These are phyloP conservation scores for Neosilurus hyrtlii DNA, from an alignment of 2,797 vertebrate genomes.

Conservation along the genomic window DNA sequence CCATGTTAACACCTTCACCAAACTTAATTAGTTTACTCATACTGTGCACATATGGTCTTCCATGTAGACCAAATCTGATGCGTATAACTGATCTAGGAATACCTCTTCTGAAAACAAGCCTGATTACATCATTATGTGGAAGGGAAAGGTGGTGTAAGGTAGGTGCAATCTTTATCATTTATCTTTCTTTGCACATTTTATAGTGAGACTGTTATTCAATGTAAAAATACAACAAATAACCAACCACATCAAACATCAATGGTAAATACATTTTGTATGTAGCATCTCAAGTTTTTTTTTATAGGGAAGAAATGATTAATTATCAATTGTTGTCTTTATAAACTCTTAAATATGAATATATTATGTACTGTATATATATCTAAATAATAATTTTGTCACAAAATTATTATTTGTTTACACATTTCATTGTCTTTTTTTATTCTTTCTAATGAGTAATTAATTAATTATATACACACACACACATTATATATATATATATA, in stretches of 20 bases:
- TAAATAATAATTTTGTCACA: not conserved
- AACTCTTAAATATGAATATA: not conserved
- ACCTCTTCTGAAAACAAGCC: not conserved
- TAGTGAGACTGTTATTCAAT: not conserved
- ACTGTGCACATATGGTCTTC: constrained; percentile 71
- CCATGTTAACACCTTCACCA: constrained; percentile 63
- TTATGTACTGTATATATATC: not conserved
- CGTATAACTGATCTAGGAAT: constrained; percentile 57
- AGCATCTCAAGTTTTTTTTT: not conserved
- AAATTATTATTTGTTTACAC: not conserved
- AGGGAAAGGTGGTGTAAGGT: not conserved
- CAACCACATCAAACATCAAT: not conserved
- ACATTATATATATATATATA: too few species aligned
- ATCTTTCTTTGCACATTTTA: not conserved
- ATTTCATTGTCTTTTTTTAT: not conserved
- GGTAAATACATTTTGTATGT: not conserved
- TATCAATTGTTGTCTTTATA: not conserved
- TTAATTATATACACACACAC: too few species aligned
- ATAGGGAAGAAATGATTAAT: too few species aligned
- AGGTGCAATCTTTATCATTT: not conserved
- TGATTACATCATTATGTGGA: not conserved
- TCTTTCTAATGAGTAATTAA: not conserved
- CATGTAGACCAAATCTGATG: constrained; percentile 67
- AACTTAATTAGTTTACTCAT: constrained; percentile 58
- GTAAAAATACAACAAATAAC: not conserved